Evolutionary conservation across 1,140 invertebrate species (phyloP), one percentile per base, ranked within the genome.

Genomic region (Drosophila azteca): DNA sequence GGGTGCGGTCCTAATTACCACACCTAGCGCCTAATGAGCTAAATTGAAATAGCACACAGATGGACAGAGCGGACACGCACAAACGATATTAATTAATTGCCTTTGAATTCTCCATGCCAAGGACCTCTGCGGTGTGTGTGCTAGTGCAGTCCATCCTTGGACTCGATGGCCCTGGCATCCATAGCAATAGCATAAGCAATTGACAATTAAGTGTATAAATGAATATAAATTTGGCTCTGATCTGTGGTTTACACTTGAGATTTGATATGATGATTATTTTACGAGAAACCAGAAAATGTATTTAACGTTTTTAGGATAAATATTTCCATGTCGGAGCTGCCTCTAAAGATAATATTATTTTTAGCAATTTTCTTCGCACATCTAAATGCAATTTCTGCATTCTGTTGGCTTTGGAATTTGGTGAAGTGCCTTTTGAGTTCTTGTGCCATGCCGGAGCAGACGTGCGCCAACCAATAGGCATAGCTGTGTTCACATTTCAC

Each of bases 311-410:
- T 26, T 8, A 31, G 6, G 51, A 63, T 63, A 35, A 49, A 55
- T 39, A 39, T 46, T 48, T 65, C 54, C 31, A 45, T 29, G 39
- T 29, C n/a, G 9, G 17, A 41, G 61, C 43, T 49, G 17, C 13
- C 13, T 3, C 3, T 17, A 11, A 26, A 29, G 64, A 2, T 49
- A 55, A 68, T 53, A 49, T 48, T 68, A 49, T 57, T 67, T 44
- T 22, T 54, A 22, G 49, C 63, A 39, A 54, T 54, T 69, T 20
- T 43, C 66, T 26, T 69, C 17, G 44, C 63, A 57, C 66, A 69
- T 67, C 44, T 39, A 35, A 68, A 69, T 68, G 63, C 66, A 69
- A 69, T 69, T 69, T 67, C 62, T n/a, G n/a, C n/a, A n/a, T n/a
- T n/a, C n/a, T 49, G 44, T 68, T 6, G 3, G 43, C 5, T 53